phyloP scores from a whole-genome alignment of 2,888 invertebrate species.

The Mongoloraphidia duomilia region DNA sequence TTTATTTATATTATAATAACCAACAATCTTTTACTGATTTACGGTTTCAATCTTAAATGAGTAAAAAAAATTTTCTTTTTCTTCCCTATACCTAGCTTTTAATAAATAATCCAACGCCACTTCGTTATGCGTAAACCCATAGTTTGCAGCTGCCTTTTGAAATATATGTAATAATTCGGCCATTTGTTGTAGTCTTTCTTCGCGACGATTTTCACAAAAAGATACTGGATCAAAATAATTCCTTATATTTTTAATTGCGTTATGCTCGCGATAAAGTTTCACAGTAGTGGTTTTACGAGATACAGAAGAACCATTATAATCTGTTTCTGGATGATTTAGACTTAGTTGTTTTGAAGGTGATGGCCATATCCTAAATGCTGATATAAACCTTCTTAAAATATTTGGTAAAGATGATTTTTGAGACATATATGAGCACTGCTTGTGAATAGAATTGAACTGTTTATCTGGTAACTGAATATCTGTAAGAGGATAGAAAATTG shows the following conservation, averaged over 20 bases:
- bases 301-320: not conserved
- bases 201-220: slow-evolving; percentile 19
- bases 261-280: not conserved
- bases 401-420: not conserved
- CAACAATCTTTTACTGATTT: too few species aligned
- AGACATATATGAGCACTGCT: not conserved
- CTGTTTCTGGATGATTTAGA: too few species aligned
- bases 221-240: not conserved
- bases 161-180: slow-evolving; percentile 26
- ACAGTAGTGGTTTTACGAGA: not conserved
- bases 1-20: too few species aligned
- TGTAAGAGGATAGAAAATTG: too few species aligned
- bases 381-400: slow-evolving; percentile 1
- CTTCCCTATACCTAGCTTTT: slow-evolving; percentile 36
- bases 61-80: slow-evolving; percentile 33
- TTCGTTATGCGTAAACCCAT: slow-evolving; percentile 29
- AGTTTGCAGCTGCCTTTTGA: slow-evolving; percentile 30
- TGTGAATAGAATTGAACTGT: not conserved
- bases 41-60: slow-evolving; percentile 28
- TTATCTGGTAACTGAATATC: too few species aligned
- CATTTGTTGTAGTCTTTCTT: slow-evolving; percentile 23
- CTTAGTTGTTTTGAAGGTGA: too few species aligned
- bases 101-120: slow-evolving; percentile 33
- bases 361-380: not conserved
- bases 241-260: not conserved